These are phyloP conservation scores for Semnornis frantzii DNA, from an alignment of 2,113 vertebrate genomes.

Conservation along the genomic window DNA sequence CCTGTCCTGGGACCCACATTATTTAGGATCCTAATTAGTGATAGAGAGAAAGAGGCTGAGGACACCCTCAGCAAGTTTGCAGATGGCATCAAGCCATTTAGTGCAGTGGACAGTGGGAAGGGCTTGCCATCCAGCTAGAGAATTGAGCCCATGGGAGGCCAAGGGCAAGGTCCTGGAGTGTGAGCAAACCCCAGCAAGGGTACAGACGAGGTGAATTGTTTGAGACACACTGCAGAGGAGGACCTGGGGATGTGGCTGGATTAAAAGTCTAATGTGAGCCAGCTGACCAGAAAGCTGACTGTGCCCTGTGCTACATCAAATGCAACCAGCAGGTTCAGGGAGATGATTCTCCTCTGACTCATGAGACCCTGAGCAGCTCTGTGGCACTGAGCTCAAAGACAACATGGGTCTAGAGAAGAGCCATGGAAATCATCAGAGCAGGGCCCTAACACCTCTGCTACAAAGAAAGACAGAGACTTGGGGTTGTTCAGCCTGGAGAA, in stretches of 20 bases:
- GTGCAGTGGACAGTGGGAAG: neutral
- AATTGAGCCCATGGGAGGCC: neutral
- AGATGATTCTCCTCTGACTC: neutral
- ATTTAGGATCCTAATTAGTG: neutral
- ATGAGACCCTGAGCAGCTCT: neutral
- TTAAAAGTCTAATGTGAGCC: neutral
- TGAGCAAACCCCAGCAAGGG: neutral
- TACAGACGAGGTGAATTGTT: neutral
- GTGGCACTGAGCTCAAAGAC: no score
- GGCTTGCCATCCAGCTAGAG: neutral
- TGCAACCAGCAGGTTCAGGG: neutral
- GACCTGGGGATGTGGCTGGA: neutral
- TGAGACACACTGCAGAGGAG: neutral
- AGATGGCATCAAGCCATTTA: neutral
- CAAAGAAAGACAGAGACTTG: neutral
- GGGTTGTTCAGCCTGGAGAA: neutral
- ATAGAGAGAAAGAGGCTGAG: neutral
- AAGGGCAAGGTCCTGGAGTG: neutral
- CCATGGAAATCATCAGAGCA: neutral
- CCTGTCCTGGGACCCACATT: neutral
- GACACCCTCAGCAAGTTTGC: neutral
- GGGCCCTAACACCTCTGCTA: neutral
- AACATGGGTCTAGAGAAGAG: neutral
- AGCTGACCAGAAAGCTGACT: neutral
- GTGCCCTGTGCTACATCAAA: neutral